phyloP scores from a whole-genome alignment of 1,140 invertebrate species.

The Euura lappo region DNA sequence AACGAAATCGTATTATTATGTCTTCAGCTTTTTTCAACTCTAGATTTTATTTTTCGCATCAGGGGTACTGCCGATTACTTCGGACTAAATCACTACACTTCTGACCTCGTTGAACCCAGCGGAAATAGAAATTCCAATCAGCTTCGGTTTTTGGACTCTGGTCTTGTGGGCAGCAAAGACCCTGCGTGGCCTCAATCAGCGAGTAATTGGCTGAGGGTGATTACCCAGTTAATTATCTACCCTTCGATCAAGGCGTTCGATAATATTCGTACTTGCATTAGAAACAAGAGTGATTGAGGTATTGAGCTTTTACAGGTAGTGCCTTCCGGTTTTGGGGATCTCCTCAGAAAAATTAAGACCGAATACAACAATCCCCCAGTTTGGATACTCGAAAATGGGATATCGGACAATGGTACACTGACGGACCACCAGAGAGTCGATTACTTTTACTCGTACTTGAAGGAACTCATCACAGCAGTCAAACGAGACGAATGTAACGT shows the following conservation, averaged over 20 bases:
- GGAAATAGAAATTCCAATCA: conserved; percentile 14
- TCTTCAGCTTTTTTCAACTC: conserved; percentile 1
- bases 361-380: conserved; percentile 72
- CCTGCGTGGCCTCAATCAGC: conserved; percentile 37
- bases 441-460: conserved; percentile 68
- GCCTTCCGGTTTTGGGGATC: conserved; percentile 72
- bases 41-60: conserved; percentile 23
- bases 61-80: conserved; percentile 66
- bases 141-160: conserved; percentile 34
- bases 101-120: conserved; percentile 33
- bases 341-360: conserved; percentile 72
- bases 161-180: conserved; percentile 29
- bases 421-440: conserved; percentile 38
- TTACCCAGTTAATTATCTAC: too few relatives aligned
- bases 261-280: too few relatives aligned
- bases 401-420: conserved; percentile 34
- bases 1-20: neutral
- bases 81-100: conserved; percentile 69
- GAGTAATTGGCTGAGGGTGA: conserved; percentile 51
- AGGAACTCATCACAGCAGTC: conserved; percentile 70
- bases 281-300: neutral
- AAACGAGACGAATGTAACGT: conserved; percentile 67
- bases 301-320: conserved; percentile 42
- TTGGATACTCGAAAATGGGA: conserved; percentile 78
- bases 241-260: too few relatives aligned